Percentiles rank a stretch among this genome's conserved stretches.
Evolutionary conservation across 2,113 vertebrate genomes (phyloP).

Genomic region (Petroica traversi): DNA sequence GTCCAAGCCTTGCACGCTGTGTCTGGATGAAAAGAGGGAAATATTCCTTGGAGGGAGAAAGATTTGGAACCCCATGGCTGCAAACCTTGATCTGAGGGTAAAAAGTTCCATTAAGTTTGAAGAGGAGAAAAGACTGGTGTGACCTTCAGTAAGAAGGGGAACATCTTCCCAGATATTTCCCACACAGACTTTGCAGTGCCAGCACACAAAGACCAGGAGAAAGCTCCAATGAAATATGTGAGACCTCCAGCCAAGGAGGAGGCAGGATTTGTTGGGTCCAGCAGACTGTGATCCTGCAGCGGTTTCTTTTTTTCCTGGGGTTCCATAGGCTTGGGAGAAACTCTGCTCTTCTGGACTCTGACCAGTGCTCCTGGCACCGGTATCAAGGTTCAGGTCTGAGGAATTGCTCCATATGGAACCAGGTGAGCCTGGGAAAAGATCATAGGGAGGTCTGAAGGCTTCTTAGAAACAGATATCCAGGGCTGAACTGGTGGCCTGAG

Average conservation of each 20-base stretch:
- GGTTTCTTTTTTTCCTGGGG: not conserved
- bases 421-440: not conserved
- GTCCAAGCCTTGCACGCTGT: accelerated
- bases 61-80: not conserved
- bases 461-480: not conserved
- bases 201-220: not conserved
- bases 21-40: not conserved
- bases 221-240: not conserved
- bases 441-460: not conserved
- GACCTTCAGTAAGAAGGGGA: not conserved
- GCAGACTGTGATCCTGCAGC: not conserved
- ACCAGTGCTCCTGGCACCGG: not conserved
- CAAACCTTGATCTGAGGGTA: not conserved
- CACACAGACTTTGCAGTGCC: not conserved
- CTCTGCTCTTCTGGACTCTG: not conserved
- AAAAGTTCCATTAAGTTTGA: not conserved
- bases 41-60: not conserved
- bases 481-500: not conserved
- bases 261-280: not conserved
- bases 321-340: not conserved
- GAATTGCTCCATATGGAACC: not conserved
- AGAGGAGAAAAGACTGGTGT: not conserved
- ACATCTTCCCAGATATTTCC: not conserved
- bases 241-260: not conserved
- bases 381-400: not conserved